Evolutionary conservation across 1,140 invertebrate species (phyloP).

Genomic region (Drosophila equinoxialis): DNA sequence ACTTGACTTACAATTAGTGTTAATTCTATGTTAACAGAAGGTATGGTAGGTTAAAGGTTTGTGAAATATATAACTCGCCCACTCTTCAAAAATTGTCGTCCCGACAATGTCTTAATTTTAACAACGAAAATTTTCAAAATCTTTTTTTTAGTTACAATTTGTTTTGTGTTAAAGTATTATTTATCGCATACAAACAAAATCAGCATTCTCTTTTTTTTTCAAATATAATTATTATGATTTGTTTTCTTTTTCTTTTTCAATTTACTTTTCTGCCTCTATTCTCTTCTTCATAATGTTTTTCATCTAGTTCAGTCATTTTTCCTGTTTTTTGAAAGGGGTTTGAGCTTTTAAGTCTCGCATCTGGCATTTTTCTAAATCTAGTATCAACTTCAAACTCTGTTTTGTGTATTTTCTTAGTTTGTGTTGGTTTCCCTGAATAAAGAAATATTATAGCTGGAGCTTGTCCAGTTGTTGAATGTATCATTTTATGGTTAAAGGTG

Average conservation of each 20-base stretch:
- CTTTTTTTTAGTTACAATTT: neutral
- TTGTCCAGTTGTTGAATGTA: neutral
- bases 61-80: neutral
- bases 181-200: neutral
- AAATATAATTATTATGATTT: too few species aligned
- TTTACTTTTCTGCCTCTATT: conserved; percentile 14
- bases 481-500: neutral
- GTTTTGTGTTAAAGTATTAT: neutral
- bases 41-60: neutral
- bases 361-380: neutral
- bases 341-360: neutral
- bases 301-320: conserved; percentile 1
- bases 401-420: neutral
- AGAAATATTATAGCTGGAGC: neutral
- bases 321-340: too few species aligned
- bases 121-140: too few species aligned
- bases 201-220: neutral
- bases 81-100: neutral
- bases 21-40: neutral
- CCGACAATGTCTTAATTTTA: neutral
- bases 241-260: conserved; percentile 15
- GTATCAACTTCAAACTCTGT: neutral
- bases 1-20: too few species aligned
- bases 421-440: neutral
- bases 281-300: conserved; percentile 10